phyloP scores from a whole-genome alignment of 35 echinoderm and acorn worm species.

The Strongylocentrotus purpuratus region DNA sequence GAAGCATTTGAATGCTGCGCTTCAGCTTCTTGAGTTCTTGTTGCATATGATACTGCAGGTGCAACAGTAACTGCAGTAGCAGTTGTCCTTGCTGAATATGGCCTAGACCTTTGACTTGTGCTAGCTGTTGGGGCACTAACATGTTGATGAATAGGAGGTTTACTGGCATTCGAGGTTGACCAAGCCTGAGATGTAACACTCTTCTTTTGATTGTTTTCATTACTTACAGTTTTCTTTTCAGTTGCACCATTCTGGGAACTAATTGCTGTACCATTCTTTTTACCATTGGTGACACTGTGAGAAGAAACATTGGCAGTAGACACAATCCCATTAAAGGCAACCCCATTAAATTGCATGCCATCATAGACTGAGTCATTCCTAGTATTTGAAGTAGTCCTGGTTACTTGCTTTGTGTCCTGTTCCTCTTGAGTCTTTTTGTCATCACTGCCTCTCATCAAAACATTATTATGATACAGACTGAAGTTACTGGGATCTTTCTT shows the following conservation, averaged over 20 bases:
- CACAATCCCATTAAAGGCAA: neutral
- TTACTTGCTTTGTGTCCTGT: neutral
- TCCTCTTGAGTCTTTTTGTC: slow-evolving; percentile 25
- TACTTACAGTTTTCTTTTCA: neutral
- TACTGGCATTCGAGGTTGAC: slow-evolving; percentile 41
- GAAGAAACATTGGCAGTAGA: neutral
- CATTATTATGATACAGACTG: slow-evolving; percentile 23
- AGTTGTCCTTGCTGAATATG: slow-evolving; percentile 75
- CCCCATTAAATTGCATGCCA: neutral
- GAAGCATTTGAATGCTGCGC: neutral
- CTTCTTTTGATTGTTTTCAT: neutral
- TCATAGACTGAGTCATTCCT: neutral
- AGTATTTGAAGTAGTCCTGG: neutral
- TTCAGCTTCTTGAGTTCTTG: slow-evolving; percentile 1
- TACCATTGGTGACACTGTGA: neutral
- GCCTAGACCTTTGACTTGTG: slow-evolving; percentile 36
- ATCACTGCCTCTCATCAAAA: slow-evolving; percentile 8
- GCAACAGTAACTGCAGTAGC: slow-evolving; percentile 67
- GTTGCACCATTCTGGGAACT: neutral
- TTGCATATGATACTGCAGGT: slow-evolving; percentile 46
- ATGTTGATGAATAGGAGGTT: slow-evolving; percentile 47
- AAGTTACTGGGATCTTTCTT: slow-evolving; percentile 5
- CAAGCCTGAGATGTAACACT: slow-evolving; percentile 8
- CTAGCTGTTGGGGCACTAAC: neutral
- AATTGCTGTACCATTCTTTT: neutral